phyloP scores from a whole-genome alignment of 2,113 vertebrate genomes.

The Canis aureus region DNA sequence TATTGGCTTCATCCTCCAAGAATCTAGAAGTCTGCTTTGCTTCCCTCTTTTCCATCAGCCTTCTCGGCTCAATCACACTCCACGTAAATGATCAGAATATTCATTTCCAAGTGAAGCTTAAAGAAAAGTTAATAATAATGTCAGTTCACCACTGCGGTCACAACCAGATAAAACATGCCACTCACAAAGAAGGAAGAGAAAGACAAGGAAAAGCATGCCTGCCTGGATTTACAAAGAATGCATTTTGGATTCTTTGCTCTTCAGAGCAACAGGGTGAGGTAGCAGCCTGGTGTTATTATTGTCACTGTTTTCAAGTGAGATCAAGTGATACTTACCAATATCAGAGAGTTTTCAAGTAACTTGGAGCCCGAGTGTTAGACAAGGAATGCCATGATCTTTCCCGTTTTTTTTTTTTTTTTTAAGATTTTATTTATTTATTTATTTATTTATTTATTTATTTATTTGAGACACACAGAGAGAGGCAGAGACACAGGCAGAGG shows the following conservation, averaged over 20 bases:
- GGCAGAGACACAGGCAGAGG: too few relatives aligned
- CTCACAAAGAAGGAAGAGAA: neutral
- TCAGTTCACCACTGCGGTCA: neutral
- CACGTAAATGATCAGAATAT: constrained; percentile 36
- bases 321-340: neutral
- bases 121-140: neutral
- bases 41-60: neutral
- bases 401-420: too few relatives aligned
- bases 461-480: too few relatives aligned
- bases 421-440: too few relatives aligned
- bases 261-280: neutral
- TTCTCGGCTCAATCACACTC: constrained; percentile 8
- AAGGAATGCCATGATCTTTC: neutral
- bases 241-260: neutral
- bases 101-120: constrained; percentile 1
- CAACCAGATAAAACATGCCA: neutral
- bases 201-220: neutral
- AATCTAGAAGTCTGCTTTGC: neutral
- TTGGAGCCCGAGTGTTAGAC: neutral
- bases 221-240: neutral
- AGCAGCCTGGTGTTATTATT: neutral
- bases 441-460: too few relatives aligned
- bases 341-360: neutral
- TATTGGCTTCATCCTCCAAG: neutral
- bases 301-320: neutral